phyloP scores from a whole-genome alignment of 2,797 vertebrate species.

The Triplophysa yarkandensis region DNA sequence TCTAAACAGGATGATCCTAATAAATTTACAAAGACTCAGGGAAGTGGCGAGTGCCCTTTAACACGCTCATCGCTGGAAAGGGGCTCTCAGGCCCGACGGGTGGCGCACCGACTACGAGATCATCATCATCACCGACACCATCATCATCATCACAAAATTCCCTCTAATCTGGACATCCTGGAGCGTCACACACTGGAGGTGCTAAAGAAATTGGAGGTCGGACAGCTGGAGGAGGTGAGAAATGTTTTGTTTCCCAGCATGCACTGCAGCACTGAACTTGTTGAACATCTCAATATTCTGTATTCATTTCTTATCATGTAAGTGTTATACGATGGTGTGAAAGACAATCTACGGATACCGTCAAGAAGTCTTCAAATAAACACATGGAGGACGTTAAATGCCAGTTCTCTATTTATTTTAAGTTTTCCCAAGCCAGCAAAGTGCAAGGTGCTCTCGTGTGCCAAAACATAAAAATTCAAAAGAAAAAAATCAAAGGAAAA shows the following conservation, averaged over 20 bases:
- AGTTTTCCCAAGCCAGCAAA: too few species aligned
- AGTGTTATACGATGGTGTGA: background rate
- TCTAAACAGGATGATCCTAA: slow-evolving; percentile 80
- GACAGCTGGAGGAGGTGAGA: slow-evolving; percentile 89
- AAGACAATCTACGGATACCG: too few species aligned
- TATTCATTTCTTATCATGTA: background rate
- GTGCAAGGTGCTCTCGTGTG: too few species aligned
- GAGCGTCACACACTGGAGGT: slow-evolving; percentile 95
- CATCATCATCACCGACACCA: slow-evolving; percentile 69
- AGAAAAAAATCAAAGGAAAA: too few species aligned
- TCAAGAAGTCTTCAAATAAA: too few species aligned
- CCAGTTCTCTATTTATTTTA: too few species aligned
- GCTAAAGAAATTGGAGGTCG: slow-evolving; percentile 92
- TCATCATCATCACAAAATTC: slow-evolving; percentile 72
- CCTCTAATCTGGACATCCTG: slow-evolving; percentile 93
- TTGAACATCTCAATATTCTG: background rate
- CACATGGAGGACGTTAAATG: too few species aligned
- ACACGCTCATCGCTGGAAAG: slow-evolving; percentile 84
- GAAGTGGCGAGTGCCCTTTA: slow-evolving; percentile 80
- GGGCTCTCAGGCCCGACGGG: slow-evolving; percentile 82
- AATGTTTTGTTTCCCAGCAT: background rate
- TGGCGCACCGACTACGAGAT: slow-evolving; percentile 82
- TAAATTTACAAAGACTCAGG: slow-evolving; percentile 89
- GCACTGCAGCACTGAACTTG: background rate
- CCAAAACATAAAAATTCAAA: too few species aligned